Percentiles rank a stretch among this genome's conserved stretches.
Conservation (phyloP, 2,113 vertebrate species). For the Pithys albifrons region DNA sequence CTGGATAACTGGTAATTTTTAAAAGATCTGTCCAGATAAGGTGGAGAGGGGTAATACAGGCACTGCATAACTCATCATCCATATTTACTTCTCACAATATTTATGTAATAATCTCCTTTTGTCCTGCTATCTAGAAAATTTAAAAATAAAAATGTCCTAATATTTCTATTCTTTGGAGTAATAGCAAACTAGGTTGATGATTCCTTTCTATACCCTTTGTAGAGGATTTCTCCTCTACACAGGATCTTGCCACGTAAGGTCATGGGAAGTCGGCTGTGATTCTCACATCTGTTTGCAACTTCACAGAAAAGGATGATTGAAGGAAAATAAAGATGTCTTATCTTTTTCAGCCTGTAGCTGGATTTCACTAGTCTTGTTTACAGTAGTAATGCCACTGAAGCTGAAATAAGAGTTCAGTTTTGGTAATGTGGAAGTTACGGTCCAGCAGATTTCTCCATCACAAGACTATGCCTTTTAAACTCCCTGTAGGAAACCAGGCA, state of each 20-base stretch:
- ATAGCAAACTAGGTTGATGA: background rate
- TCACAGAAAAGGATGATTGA: background rate
- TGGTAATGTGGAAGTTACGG: background rate
- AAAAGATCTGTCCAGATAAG: background rate
- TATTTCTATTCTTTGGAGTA: background rate
- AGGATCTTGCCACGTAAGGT: background rate
- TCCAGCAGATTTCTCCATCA: background rate
- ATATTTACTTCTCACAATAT: background rate
- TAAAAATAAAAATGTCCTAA: background rate
- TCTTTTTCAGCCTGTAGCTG: background rate
- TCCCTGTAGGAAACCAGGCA: background rate
- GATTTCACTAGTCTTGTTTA: background rate
- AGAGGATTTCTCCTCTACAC: background rate
- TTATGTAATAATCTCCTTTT: fast-evolving
- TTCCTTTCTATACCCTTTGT: background rate
- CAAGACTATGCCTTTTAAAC: background rate
- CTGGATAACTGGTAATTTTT: background rate
- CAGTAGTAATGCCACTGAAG: background rate
- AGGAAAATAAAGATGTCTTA: background rate
- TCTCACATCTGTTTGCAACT: background rate
- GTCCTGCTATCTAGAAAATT: background rate
- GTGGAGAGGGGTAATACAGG: background rate
- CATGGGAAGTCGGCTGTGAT: background rate
- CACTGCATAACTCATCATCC: fast-evolving
- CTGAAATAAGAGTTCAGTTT: background rate